Conservation (phyloP, 2,888 invertebrate genomes). For the Idaea straminata region DNA sequence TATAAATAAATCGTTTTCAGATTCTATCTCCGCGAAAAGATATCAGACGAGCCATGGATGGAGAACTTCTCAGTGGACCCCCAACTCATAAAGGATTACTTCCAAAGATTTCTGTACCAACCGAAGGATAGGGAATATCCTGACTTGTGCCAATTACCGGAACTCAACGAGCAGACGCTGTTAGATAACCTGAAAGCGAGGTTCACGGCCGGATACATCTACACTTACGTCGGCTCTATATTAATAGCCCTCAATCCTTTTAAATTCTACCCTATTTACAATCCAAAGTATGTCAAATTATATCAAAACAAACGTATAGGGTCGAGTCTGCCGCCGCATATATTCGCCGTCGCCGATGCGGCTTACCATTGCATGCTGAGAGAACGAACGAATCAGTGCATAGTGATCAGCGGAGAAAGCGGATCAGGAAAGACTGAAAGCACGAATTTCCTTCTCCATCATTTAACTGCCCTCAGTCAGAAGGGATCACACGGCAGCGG, state of each 20-base stretch:
- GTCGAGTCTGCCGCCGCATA: slow-evolving; percentile 96
- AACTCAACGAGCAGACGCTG: slow-evolving; percentile 95
- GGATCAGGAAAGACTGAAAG: slow-evolving; percentile 98
- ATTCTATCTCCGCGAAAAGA: slow-evolving; percentile 93
- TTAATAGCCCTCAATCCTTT: slow-evolving; percentile 97
- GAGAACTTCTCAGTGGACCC: slow-evolving; percentile 94
- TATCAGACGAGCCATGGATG: slow-evolving; percentile 91
- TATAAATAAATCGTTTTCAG: slow-evolving; percentile 56
- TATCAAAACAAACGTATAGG: slow-evolving; percentile 96
- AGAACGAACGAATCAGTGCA: slow-evolving; percentile 92
- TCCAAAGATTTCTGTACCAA: slow-evolving; percentile 93
- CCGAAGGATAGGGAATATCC: slow-evolving; percentile 97
- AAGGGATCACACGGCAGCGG: slow-evolving; percentile 96
- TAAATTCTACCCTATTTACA: slow-evolving; percentile 98
- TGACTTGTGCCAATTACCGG: slow-evolving; percentile 96
- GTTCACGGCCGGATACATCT: slow-evolving; percentile 95
- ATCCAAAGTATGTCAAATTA: slow-evolving; percentile 97
- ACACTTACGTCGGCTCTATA: slow-evolving; percentile 97
- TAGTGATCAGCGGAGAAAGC: slow-evolving; percentile 97
- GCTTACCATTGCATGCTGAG: slow-evolving; percentile 97
- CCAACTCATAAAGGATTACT: slow-evolving; percentile 95
- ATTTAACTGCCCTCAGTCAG: slow-evolving; percentile 95
- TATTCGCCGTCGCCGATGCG: slow-evolving; percentile 97
- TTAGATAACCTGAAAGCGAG: slow-evolving; percentile 93
- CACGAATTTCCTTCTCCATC: slow-evolving; percentile 96